Evolutionary conservation across 1,140 invertebrate genomes (phyloP).

Genomic region (Drosophila micromelanica): DNA sequence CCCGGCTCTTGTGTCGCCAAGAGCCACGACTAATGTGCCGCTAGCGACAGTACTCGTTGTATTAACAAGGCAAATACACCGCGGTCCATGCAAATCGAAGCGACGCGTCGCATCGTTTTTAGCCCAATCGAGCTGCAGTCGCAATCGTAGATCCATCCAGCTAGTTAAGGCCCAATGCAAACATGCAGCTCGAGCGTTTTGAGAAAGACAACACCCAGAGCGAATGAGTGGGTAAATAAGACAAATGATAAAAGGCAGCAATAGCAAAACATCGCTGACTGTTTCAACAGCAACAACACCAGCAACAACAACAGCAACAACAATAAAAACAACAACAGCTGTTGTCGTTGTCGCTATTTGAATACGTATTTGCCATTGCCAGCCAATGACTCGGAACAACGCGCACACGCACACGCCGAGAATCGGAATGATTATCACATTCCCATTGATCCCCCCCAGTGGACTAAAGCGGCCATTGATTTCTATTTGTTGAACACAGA

Average conservation of each 20-base stretch:
- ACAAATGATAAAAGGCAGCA: constrained; percentile 70
- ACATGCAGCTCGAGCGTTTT: constrained; percentile 30
- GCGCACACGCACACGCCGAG: constrained; percentile 25
- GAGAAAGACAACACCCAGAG: constrained; percentile 39
- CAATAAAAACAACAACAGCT: not conserved
- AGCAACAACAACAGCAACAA: constrained; percentile 1
- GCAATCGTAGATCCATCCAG: constrained; percentile 31
- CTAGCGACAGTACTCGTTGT: constrained; percentile 28
- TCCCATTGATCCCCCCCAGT: constrained; percentile 37
- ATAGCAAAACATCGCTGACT: constrained; percentile 61
- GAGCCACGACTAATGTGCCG: constrained; percentile 40
- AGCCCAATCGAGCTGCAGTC: no score
- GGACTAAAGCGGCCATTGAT: constrained; percentile 59
- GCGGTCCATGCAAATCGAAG: constrained; percentile 32
- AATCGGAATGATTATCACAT: constrained; percentile 55
- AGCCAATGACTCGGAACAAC: constrained; percentile 73
- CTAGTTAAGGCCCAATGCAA: constrained; percentile 37
- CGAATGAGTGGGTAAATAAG: constrained; percentile 67
- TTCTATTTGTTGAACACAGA: constrained; percentile 71
- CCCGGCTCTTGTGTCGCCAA: constrained; percentile 36
- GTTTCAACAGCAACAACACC: constrained; percentile 32
- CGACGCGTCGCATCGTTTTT: not conserved
- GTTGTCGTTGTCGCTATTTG: constrained; percentile 58
- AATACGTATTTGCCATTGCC: constrained; percentile 64
- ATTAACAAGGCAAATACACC: constrained; percentile 60